These are phyloP conservation scores for Adoxophyes honmai DNA, from an alignment of 1,140 invertebrate genomes.

Conservation along the genomic window DNA sequence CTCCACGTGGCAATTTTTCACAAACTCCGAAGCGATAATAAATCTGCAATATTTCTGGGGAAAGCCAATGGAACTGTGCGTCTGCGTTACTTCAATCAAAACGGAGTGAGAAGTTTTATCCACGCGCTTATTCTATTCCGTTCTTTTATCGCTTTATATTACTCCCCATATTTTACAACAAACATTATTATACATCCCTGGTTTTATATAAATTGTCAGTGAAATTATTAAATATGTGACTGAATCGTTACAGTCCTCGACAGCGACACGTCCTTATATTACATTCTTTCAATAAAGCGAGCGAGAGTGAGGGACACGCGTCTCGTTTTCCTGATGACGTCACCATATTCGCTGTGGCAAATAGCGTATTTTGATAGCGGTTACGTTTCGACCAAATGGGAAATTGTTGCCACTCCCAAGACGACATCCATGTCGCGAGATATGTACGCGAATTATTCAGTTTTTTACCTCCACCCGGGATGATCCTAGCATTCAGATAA, in stretches of 20 bases:
- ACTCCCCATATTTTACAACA: neutral
- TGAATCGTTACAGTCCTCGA: neutral
- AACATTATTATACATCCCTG: no score
- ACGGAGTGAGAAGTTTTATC: slow-evolving; percentile 7
- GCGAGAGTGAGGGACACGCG: neutral
- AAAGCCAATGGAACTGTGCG: slow-evolving; percentile 1
- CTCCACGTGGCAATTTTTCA: slow-evolving; percentile 17
- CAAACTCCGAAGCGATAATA: slow-evolving; percentile 18
- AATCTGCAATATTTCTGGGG: slow-evolving; percentile 17
- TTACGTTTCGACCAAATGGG: slow-evolving; percentile 46
- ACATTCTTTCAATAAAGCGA: slow-evolving; percentile 15
- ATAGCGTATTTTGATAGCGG: slow-evolving; percentile 47
- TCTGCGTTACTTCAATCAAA: slow-evolving; percentile 7
- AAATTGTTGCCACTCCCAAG: slow-evolving; percentile 58
- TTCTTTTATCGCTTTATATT: neutral
- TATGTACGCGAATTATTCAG: slow-evolving; percentile 64
- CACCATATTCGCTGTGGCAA: slow-evolving; percentile 41
- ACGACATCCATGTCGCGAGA: slow-evolving; percentile 49
- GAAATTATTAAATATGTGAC: no score
- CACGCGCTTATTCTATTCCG: neutral
- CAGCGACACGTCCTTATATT: slow-evolving; percentile 26
- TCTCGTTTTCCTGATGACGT: slow-evolving; percentile 24
- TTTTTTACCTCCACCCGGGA: slow-evolving; percentile 54
- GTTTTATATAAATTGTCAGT: no score
- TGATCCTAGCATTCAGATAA: slow-evolving; percentile 30